Evolutionary conservation across 1,140 invertebrate genomes (phyloP), one percentile per base, ranked within the genome.

Genomic region (Pachypeltis micranthus): DNA sequence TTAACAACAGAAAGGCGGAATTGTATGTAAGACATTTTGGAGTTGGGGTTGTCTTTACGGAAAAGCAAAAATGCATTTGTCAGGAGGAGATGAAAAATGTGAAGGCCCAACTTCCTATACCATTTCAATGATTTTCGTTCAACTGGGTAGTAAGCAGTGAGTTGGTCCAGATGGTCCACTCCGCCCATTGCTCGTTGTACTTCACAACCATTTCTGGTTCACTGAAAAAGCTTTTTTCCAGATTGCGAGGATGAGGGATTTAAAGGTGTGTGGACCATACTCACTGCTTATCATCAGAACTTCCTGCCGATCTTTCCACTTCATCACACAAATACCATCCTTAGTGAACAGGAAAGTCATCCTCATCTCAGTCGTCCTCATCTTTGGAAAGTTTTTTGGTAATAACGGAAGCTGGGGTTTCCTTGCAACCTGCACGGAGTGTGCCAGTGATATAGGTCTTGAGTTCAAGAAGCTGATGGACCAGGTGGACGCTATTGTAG

Each of bases 371-470:
- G n/a, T n/a, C n/a, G n/a, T n/a, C 62, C 64, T 76, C 70, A 21
- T 73, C 71, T 68, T 63, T 67, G 67, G 74, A 72, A 62, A 77
- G 69, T 65, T 73, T 76, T 29, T 66, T 64, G 44, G 66, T 61
- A 61, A 72, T 67, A 3, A 76, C 68, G 44, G 71, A 69, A 64
- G 70, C 69, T n/a, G 73, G 72, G 29, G 72, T 67, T 58, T 67
- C 67, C 67, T 72, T 73, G 58, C 72, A 64, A 64, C 75, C 74
- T 62, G 67, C 66, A 56, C 71, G 64, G 59, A 79, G 54, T 64
- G 75, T 79, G 60, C 77, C 75, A 64, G 74, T 67, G 16, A 74
- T 67, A 73, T 79, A 72, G 1, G 74, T 79, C 66, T 78, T 68
- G 59, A 70, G 72, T 31, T 69, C 61, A 62, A 77, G 63, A 67